A percentile compares a stretch with the other conserved stretches of the same genome.
These are phyloP conservation scores for Orientallactaga sibirica DNA, from an alignment of 2,797 vertebrate species.

Conservation along the genomic window DNA sequence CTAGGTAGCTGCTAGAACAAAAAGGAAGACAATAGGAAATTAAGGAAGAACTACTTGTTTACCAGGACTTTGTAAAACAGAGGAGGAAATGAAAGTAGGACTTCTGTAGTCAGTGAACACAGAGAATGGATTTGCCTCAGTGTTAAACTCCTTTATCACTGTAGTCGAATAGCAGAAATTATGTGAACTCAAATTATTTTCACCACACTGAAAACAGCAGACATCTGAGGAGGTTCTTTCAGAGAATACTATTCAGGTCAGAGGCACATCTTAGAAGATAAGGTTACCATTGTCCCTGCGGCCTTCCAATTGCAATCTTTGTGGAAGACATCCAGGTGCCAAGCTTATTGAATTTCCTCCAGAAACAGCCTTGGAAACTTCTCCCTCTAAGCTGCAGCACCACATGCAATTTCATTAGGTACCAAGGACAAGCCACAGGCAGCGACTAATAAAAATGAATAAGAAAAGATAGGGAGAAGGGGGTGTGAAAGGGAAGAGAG, in stretches of 20 bases:
- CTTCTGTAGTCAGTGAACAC: conserved; percentile 36
- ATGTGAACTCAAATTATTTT: conserved; percentile 56
- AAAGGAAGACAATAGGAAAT: background rate
- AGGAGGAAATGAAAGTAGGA: background rate
- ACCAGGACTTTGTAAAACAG: conserved; percentile 28
- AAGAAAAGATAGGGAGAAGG: background rate
- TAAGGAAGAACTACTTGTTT: conserved; percentile 29
- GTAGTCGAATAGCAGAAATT: conserved; percentile 11
- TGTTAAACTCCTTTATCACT: background rate
- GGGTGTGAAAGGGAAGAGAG: background rate
- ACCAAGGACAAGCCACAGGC: background rate
- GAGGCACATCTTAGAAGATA: background rate
- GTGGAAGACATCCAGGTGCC: background rate
- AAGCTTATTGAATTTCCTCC: conserved; percentile 41
- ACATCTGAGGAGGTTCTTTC: conserved; percentile 17
- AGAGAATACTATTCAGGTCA: conserved; percentile 28
- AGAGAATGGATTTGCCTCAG: background rate
- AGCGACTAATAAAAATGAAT: background rate
- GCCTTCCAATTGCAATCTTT: background rate
- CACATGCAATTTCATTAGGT: background rate
- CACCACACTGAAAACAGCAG: conserved; percentile 36
- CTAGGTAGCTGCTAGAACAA: background rate
- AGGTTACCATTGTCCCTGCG: conserved; percentile 38
- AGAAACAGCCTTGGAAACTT: background rate
- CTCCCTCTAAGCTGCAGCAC: background rate